Conservation (phyloP, 2,888 invertebrate genomes). For the Beris morrisii region DNA sequence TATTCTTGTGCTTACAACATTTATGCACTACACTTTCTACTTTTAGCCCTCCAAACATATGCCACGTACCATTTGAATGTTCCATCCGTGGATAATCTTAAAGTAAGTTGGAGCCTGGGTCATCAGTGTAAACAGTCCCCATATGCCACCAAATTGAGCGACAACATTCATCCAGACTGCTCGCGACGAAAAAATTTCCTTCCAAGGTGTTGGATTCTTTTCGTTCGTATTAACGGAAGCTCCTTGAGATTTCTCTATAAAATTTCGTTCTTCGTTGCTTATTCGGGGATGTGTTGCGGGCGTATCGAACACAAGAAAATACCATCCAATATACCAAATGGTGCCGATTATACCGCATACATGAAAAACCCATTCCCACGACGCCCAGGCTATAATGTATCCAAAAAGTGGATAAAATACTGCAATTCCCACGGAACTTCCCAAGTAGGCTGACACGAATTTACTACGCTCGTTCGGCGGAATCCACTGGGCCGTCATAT, state of each 20-base stretch:
- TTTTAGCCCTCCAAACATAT: neutral
- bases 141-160: slow-evolving; percentile 68
- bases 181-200: slow-evolving; percentile 60
- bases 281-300: slow-evolving; percentile 70
- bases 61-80: slow-evolving; percentile 64
- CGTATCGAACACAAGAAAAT: slow-evolving; percentile 64
- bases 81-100: slow-evolving; percentile 68
- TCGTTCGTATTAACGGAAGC: slow-evolving; percentile 48
- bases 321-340: slow-evolving; percentile 69
- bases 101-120: slow-evolving; percentile 73
- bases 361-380: slow-evolving; percentile 75
- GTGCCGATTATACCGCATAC: slow-evolving; percentile 64
- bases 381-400: slow-evolving; percentile 63
- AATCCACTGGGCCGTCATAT: slow-evolving; percentile 79
- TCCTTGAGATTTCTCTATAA: slow-evolving; percentile 62
- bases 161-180: slow-evolving; percentile 67
- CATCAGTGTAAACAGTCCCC: slow-evolving; percentile 71
- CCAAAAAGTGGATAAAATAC: slow-evolving; percentile 72
- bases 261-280: slow-evolving; percentile 60
- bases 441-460: slow-evolving; percentile 66
- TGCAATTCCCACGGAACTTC: slow-evolving; percentile 68
- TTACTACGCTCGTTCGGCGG: slow-evolving; percentile 77
- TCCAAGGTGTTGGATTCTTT: slow-evolving; percentile 63
- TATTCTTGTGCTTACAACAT: no score
- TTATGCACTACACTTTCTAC: no score